Base-by-base conservation (phyloP, 2,888 invertebrate species). In the Limnephilus marmoratus region DNA sequence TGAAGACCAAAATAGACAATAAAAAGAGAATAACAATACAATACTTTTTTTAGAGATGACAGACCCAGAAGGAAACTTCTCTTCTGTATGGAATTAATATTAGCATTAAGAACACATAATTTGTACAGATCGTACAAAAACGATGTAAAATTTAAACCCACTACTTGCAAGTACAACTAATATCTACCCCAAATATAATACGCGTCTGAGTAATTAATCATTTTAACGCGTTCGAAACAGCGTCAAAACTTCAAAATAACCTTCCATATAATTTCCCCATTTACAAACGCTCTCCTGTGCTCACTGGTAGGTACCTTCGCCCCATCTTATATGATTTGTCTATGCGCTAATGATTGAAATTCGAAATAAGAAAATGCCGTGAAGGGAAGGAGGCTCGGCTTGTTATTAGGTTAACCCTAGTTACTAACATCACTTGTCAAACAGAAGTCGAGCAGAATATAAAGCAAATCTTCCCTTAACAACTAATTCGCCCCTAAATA, bases 401-500 rank as follows among this genome's bases (percentile, higher is more conserved):
- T 53, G 87, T 68, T 68, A 87, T 87, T 87, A 87, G 53, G 87
- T 87, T 87, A 87, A 87, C 87, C 87, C 68, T 68, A 18, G 53
- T 87, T 29, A 68, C 34, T 53, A 86, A 68, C 37, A 81, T 45
- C 90, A 90, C 90, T 81, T 90, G 90, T 90, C 90, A 90, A 87
- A 87, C 34, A 90, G 90, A 85, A 91, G 53, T 34, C 15, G 87
- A 92, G 90, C 92, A 90, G 90, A 93, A 90, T 92, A 90, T 92
- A 91, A 93, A 90, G 92, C 91, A 90, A 93, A 92, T 93, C 92
- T 91, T 81, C 83, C 92, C 53, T 86, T 45, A 81, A 68, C 68
- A 68, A 91, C 91, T 93, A 93, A 91, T 92, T 91, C 92, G 85
- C 83, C 90, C 91, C 91, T 91, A 93, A 91, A 93, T 91, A 68